Base-by-base conservation (phyloP, 2,797 vertebrate species). In the Oryzias sinensis region DNA sequence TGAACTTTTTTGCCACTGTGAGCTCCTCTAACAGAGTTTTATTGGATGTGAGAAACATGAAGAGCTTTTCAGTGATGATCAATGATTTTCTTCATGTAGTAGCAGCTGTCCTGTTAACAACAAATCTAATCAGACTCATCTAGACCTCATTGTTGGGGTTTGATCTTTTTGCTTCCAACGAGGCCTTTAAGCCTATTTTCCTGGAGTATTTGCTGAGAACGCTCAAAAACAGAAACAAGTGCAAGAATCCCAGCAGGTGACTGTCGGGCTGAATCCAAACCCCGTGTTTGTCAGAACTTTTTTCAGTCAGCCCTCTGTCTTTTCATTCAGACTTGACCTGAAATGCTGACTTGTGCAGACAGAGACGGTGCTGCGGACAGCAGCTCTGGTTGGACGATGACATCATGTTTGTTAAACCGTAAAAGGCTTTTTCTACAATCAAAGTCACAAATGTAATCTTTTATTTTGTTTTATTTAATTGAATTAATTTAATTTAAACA, bases 321-420 rank as follows among this genome's bases (percentile, higher is more conserved):
- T 56, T 46, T 43, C 5, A 43, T 56, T 59, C 5, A 46, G 42
- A 56, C 60, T 70, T 73, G 65, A 69, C 52, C 58, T 58, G 16
- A 72, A 48, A 57, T 65, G 54, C 68, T 46, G 74, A 63, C 50
- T 52, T 56, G 7, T 64, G n/a, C 17, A 24, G 33, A 54, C 29
- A 11, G 8, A 9, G 18, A 46, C 44, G 14, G 16, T 2, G 37
- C 61, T 56, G 58, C 65, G 22, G 17, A 18, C 47, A 37, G 29
- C 20, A 0, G 15, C 37, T 40, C 15, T n/a, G 24, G 17, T 15
- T 44, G 22, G 0, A 8, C 18, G 25, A 53, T 59, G 48, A 47
- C 41, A 51, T 52, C 25, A 27, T 29, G 13, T n/a, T 27, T n/a
- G 37, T 47, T 43, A 61, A 67, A 52, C 50, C 22, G 44, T 41